A percentile compares a stretch with the other conserved stretches of the same genome.
phyloP scores from a whole-genome alignment of 2,113 vertebrate genomes.

The Peromyscus maniculatus region DNA sequence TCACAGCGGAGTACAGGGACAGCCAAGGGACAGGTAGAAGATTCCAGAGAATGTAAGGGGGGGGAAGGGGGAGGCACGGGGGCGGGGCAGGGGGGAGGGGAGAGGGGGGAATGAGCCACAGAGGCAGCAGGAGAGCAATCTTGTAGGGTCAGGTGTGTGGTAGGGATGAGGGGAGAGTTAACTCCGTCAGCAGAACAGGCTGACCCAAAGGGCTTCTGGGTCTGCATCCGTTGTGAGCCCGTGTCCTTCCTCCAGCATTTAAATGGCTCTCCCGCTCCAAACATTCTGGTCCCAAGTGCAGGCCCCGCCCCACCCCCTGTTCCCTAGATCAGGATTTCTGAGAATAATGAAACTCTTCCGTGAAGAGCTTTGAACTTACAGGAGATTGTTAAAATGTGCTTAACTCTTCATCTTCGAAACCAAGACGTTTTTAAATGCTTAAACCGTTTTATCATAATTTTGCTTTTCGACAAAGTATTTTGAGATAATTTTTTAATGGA shows the following conservation, averaged over 20 bases:
- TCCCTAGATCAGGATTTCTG: slow-evolving; percentile 52
- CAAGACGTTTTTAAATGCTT: slow-evolving; percentile 60
- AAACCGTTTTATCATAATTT: slow-evolving; percentile 60
- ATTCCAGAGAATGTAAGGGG: slow-evolving; percentile 28
- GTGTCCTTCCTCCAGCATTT: not conserved
- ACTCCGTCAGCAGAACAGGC: not conserved
- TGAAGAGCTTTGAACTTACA: slow-evolving; percentile 53
- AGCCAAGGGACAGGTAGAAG: not conserved
- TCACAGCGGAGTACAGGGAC: not conserved
- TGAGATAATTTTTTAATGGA: slow-evolving; percentile 73
- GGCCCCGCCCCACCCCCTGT: not conserved
- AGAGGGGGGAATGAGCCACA: not conserved
- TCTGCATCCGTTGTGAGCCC: rapidly evolving
- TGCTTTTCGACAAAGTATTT: slow-evolving; percentile 65
- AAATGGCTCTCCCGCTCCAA: not conserved
- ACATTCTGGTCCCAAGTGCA: not conserved
- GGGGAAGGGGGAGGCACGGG: too few species aligned
- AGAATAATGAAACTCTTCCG: slow-evolving; percentile 59
- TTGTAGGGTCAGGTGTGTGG: rapidly evolving
- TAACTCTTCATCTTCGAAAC: slow-evolving; percentile 59
- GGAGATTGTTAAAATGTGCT: slow-evolving; percentile 60
- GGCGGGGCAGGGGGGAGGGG: not conserved
- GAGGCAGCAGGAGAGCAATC: not conserved
- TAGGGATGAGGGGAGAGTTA: not conserved
- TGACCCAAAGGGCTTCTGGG: not conserved